Percentiles rank a stretch among this genome's conserved stretches.
phyloP scores from a whole-genome alignment of 2,797 vertebrate species.

The Amniataba percoides region DNA sequence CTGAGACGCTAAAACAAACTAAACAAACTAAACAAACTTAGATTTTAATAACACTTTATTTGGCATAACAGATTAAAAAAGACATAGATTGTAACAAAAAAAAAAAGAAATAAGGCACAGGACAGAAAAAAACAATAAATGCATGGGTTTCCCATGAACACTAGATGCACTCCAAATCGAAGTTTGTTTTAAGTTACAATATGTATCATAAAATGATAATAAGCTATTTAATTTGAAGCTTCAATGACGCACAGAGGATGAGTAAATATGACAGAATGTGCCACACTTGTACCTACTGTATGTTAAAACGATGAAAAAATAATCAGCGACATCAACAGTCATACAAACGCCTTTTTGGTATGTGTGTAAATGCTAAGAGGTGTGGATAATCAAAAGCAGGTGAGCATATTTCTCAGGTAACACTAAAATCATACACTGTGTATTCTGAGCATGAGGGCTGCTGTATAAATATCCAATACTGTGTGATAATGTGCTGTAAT shows the following conservation, averaged over 20 bases:
- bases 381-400: slow-evolving; percentile 61
- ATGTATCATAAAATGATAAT: slow-evolving; percentile 83
- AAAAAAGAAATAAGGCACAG: slow-evolving; percentile 61
- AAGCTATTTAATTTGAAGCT: slow-evolving; percentile 71
- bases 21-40: slow-evolving; percentile 9
- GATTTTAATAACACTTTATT: slow-evolving; percentile 73
- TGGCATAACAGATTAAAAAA: slow-evolving; percentile 58
- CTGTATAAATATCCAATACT: slow-evolving; percentile 35
- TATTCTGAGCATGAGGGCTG: slow-evolving; percentile 49
- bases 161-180: slow-evolving; percentile 96
- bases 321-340: slow-evolving; percentile 65
- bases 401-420: slow-evolving; percentile 41
- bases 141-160: slow-evolving; percentile 90
- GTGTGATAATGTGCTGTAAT: slow-evolving; percentile 28
- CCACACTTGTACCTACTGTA: slow-evolving; percentile 69
- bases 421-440: slow-evolving; percentile 45
- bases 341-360: slow-evolving; percentile 51
- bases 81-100: slow-evolving; percentile 63
- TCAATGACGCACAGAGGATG: slow-evolving; percentile 66
- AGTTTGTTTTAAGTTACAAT: slow-evolving; percentile 96
- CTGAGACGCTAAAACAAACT: slow-evolving; percentile 17
- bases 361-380: slow-evolving; percentile 57
- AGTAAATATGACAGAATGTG: slow-evolving; percentile 75
- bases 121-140: slow-evolving; percentile 68
- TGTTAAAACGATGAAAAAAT: slow-evolving; percentile 64